Evolutionary conservation across 2,113 vertebrate genomes (phyloP).

Genomic region (Engraulis encrasicolus): DNA sequence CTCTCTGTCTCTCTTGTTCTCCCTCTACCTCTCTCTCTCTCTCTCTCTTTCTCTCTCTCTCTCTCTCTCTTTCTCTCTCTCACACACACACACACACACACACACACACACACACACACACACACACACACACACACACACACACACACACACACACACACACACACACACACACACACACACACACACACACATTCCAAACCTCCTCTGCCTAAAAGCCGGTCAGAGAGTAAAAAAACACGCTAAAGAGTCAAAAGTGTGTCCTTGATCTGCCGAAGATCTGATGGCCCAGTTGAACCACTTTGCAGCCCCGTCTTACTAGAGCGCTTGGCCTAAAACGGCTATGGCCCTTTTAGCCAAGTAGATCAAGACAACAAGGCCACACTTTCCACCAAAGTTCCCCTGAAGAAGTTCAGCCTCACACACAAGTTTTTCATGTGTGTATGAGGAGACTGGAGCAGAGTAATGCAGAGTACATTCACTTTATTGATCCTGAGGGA

Average conservation of each 20-base stretch:
- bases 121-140: too few species aligned
- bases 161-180: too few species aligned
- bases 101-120: too few species aligned
- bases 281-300: constrained; percentile 1
- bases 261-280: constrained; percentile 2
- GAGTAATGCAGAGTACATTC: too few species aligned
- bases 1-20: too few species aligned
- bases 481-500: too few species aligned
- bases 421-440: not conserved
- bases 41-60: not conserved
- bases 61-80: not conserved
- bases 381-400: not conserved
- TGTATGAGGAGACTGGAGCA: too few species aligned
- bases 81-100: too few species aligned
- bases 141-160: too few species aligned
- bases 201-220: not conserved
- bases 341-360: constrained; percentile 11
- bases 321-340: not conserved
- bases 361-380: not conserved
- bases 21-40: too few species aligned
- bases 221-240: not conserved
- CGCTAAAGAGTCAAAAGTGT: not conserved
- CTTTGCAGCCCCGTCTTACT: not conserved
- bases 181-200: not conserved
- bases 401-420: not conserved